phyloP scores from a whole-genome alignment of 2,888 invertebrate species.

The Hyppa rectilinea region DNA sequence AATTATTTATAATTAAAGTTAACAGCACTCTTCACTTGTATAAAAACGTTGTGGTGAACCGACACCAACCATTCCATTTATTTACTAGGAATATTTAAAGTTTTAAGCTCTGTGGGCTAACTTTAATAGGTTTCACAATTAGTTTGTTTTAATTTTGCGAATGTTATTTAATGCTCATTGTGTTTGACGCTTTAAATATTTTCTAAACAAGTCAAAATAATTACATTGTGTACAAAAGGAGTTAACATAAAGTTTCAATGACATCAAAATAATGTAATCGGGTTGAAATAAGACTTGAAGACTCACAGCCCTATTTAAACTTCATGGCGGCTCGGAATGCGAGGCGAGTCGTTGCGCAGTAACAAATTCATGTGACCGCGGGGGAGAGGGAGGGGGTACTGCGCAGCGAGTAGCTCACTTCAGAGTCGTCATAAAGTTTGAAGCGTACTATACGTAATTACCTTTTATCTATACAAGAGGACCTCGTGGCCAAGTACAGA shows the following conservation, averaged over 20 bases:
- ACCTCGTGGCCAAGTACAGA: no score
- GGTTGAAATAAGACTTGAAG: neutral
- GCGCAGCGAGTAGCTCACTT: no score
- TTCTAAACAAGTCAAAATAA: slow-evolving; percentile 3
- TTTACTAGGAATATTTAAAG: slow-evolving; percentile 8
- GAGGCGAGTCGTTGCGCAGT: no score
- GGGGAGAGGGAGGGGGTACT: no score
- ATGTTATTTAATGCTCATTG: slow-evolving; percentile 20
- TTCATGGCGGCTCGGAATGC: no score
- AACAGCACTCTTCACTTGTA: neutral
- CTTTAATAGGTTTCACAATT: slow-evolving; percentile 19
- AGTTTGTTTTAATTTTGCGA: slow-evolving; percentile 11
- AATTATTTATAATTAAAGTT: neutral
- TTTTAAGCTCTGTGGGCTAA: slow-evolving; percentile 8
- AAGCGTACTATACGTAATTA: no score
- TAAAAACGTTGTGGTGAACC: neutral
- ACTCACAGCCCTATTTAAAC: no score
- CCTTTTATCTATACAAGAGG: no score
- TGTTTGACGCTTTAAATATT: slow-evolving; percentile 1
- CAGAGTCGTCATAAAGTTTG: no score
- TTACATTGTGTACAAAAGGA: neutral
- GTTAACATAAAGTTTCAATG: neutral
- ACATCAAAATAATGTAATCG: neutral
- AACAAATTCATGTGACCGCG: no score
- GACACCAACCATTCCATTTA: slow-evolving; percentile 5